Evolutionary conservation across 2,113 vertebrate species (phyloP).

Genomic region (Anguilla rostrata): DNA sequence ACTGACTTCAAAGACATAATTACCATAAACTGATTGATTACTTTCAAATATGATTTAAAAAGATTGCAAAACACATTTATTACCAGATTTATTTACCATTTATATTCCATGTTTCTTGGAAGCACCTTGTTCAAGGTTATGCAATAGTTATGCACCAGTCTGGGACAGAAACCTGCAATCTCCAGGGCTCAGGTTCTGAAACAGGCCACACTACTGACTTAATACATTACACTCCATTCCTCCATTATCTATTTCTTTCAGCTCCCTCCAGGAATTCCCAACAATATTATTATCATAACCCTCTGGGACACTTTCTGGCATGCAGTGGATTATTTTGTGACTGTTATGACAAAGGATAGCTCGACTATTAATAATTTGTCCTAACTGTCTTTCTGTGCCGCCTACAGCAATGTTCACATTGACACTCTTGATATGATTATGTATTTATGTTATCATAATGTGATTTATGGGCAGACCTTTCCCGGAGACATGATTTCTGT

Average conservation of each 20-base stretch:
- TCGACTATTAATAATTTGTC: background rate
- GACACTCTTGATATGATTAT: background rate
- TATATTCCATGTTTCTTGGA: background rate
- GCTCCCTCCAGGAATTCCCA: slow-evolving; percentile 8
- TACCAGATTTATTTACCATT: background rate
- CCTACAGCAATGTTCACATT: slow-evolving; percentile 10
- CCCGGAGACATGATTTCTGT: background rate
- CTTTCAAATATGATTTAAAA: no score
- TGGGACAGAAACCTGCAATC: background rate
- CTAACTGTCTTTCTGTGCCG: background rate
- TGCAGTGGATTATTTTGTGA: background rate
- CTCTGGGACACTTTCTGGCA: background rate
- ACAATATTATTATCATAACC: background rate
- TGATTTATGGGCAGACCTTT: slow-evolving; percentile 22
- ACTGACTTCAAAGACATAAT: background rate
- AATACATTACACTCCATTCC: background rate
- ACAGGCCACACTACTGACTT: background rate
- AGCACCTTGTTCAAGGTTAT: background rate
- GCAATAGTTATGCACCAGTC: background rate
- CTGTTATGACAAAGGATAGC: background rate
- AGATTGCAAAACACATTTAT: no score
- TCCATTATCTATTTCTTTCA: slow-evolving; percentile 4
- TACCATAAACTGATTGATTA: background rate
- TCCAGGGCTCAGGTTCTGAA: background rate
- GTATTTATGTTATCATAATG: slow-evolving; percentile 10